Percentiles rank a stretch among this genome's conserved stretches.
Evolutionary conservation across 2,888 invertebrate species (phyloP).

Genomic region (Dione juno): DNA sequence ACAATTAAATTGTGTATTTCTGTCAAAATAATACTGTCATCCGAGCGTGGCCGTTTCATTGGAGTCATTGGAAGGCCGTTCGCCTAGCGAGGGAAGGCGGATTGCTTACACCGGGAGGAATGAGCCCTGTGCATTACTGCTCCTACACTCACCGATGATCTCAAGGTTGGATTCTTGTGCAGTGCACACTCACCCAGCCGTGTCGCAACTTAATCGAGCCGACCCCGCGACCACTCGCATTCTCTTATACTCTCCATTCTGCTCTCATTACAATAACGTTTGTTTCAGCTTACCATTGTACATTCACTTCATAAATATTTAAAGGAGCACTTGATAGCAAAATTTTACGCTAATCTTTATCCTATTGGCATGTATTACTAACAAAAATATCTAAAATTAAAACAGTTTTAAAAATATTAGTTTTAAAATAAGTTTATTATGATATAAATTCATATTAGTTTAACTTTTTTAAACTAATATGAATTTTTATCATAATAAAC

Average conservation of each 20-base stretch:
- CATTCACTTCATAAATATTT: conserved; percentile 58
- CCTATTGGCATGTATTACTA: conserved; percentile 18
- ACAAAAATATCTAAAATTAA: neutral
- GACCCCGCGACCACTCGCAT: conserved; percentile 68
- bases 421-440: neutral
- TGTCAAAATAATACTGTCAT: conserved; percentile 72
- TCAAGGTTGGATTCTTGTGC: conserved; percentile 73
- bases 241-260: conserved; percentile 68
- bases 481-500: too few relatives aligned
- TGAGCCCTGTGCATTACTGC: conserved; percentile 80
- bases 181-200: conserved; percentile 50
- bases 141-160: conserved; percentile 82
- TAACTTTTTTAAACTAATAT: too few relatives aligned
- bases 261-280: conserved; percentile 67
- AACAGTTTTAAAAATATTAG: neutral
- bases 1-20: conserved; percentile 79
- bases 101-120: conserved; percentile 79
- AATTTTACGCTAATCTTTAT: conserved; percentile 35
- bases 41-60: conserved; percentile 70
- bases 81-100: conserved; percentile 80
- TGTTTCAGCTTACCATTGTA: conserved; percentile 48
- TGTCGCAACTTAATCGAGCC: conserved; percentile 69
- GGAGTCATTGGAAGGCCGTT: conserved; percentile 78
- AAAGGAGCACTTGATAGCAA: conserved; percentile 36
- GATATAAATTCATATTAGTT: too few relatives aligned